Base-by-base conservation (phyloP, 1,140 invertebrate genomes). In the Macrosteles quadrilineatus region DNA sequence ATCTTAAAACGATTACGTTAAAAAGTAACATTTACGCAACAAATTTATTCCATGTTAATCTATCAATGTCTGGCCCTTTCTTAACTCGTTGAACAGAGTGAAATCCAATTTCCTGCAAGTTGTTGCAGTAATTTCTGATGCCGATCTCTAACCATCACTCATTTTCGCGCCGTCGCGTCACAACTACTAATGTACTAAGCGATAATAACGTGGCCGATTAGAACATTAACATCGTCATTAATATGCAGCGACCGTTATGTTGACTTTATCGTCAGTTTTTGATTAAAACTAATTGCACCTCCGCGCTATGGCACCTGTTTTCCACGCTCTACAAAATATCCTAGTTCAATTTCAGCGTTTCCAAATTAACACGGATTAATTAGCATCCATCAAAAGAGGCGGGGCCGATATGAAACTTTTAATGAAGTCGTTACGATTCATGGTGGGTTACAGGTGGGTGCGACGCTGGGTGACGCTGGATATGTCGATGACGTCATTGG, bases 231-330 rank as follows among this genome's bases (percentile, higher is more conserved):
- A 59, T 6, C 55, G 23, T 25, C 11, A 59, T 59, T 59, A 59
- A 59, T 59, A 59, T 59, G 21, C 55, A 59, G 9, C 55, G 23
- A 59, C 14, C 21, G 47, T 30, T 59, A 12, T 59, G 55, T 59
- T 59, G 55, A 59, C 55, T 59, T 59, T 59, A 59, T 59, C 55
- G 23, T 59, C 55, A 59, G 6, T 59, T 50, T n/a, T 59, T 59
- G 55, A 59, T 59, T 59, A 59, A 59, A 59, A 59, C 55, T 29
- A 30, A 59, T 59, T 59, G 55, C n/a, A 25, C 2, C 6, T 6
- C 6, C 17, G 47, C n/a, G n/a, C 47, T 50, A 59, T 14, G 11
- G 27, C 55, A 59, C 25, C 55, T 59, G 55, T 29, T 59, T 36
- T 59, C 55, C 55, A 59, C 55, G 55, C 55, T 59, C 55, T 59